These are phyloP conservation scores for Gymnocypris eckloni DNA, from an alignment of 2,797 vertebrate species.

Conservation along the genomic window DNA sequence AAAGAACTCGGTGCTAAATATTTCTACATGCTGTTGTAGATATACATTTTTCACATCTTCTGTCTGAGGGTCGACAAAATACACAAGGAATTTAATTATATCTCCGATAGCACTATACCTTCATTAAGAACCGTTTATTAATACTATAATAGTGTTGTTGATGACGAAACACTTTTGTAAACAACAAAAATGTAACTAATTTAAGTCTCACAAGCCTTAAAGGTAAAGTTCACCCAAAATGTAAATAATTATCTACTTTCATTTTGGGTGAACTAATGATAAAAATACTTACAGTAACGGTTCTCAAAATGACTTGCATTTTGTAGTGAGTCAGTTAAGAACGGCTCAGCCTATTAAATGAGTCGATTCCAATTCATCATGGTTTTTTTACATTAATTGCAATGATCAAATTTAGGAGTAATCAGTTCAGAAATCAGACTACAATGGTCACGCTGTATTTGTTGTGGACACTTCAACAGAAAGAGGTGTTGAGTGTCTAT, in stretches of 20 bases:
- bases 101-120: not conserved
- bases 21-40: not conserved
- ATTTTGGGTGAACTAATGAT: not conserved
- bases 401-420: not conserved
- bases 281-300: not conserved
- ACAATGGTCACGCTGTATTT: not conserved
- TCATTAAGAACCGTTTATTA: not conserved
- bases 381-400: not conserved
- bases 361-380: not conserved
- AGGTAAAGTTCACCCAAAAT: not conserved
- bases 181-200: not conserved
- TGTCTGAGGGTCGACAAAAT: too few relatives aligned
- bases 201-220: not conserved
- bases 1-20: not conserved
- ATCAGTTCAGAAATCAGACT: not conserved
- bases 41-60: not conserved
- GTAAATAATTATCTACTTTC: not conserved
- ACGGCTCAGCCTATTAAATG: not conserved
- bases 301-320: not conserved
- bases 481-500: not conserved
- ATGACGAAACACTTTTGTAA: not conserved
- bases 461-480: not conserved
- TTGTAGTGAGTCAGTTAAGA: not conserved
- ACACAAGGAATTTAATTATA: not conserved
- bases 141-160: not conserved